Conservation (phyloP, 2,888 invertebrate genomes). For the Mamestra brassicae region DNA sequence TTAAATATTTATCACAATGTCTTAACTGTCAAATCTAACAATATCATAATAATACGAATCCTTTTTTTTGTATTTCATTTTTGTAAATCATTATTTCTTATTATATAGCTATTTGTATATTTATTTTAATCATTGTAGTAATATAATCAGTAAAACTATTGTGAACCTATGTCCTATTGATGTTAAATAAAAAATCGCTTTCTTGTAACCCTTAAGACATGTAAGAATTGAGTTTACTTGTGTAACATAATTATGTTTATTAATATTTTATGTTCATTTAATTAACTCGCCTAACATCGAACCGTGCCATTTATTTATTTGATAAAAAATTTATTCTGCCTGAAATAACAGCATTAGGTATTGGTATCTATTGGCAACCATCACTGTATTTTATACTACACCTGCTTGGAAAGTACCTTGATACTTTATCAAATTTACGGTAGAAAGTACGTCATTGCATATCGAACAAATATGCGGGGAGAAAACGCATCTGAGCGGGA, state of each 20-base stretch:
- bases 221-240: slow-evolving; percentile 2
- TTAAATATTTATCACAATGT: slow-evolving; percentile 3
- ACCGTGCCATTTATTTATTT: slow-evolving; percentile 52
- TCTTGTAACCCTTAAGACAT: slow-evolving; percentile 2
- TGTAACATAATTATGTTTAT: slow-evolving; percentile 4
- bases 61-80: not conserved
- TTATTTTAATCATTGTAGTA: slow-evolving; percentile 3
- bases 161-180: not conserved
- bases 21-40: not conserved
- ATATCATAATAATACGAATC: not conserved
- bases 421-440: too few species aligned
- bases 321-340: not conserved
- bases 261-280: slow-evolving; percentile 1
- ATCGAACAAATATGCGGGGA: too few species aligned
- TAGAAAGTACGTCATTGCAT: too few species aligned
- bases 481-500: too few species aligned
- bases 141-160: slow-evolving; percentile 4
- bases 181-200: not conserved
- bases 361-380: not conserved
- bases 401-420: too few species aligned
- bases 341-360: not conserved
- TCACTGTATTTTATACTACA: too few species aligned
- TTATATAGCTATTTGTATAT: not conserved
- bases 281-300: slow-evolving; percentile 38
- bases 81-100: not conserved